A percentile compares a stretch with the other conserved stretches of the same genome.
These are phyloP conservation scores for Acipenser transmontanus DNA, from an alignment of 2,797 vertebrate genomes.

Conservation along the genomic window DNA sequence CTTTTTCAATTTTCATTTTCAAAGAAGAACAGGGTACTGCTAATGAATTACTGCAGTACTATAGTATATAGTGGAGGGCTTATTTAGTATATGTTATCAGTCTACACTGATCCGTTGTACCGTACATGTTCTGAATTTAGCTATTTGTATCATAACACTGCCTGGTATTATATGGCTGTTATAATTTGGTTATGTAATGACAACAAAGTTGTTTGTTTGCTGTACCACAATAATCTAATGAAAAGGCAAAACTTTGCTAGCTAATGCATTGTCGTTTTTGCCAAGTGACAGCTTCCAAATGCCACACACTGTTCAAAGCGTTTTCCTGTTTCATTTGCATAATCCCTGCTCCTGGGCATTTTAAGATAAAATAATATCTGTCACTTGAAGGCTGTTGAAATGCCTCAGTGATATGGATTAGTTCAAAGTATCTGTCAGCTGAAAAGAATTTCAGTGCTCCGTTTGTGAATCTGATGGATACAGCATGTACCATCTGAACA, in stretches of 20 bases:
- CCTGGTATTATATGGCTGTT: background rate
- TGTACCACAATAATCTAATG: background rate
- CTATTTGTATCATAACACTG: background rate
- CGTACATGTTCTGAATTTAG: background rate
- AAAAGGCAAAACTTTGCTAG: conserved; percentile 2
- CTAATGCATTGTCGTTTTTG: conserved; percentile 6
- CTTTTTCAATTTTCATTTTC: too few species aligned
- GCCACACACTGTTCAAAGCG: conserved; percentile 7
- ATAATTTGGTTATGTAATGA: background rate
- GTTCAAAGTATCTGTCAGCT: conserved; percentile 9
- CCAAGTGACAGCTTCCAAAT: conserved; percentile 8
- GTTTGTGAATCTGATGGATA: conserved; percentile 5
- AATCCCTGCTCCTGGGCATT: conserved; percentile 18
- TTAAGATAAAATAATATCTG: conserved; percentile 18
- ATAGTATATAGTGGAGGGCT: too few species aligned
- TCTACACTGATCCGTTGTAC: too few species aligned
- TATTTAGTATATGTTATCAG: too few species aligned
- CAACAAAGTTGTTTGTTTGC: background rate
- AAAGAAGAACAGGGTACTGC: too few species aligned
- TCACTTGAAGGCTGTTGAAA: conserved; percentile 10
- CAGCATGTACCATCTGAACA: conserved; percentile 2
- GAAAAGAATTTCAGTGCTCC: conserved; percentile 6
- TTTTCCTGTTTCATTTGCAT: conserved; percentile 8
- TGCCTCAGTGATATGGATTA: conserved; percentile 8
- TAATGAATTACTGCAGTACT: too few species aligned